These are phyloP conservation scores for Drosophila aldrichi DNA, from an alignment of 2,888 invertebrate genomes.

Conservation along the genomic window DNA sequence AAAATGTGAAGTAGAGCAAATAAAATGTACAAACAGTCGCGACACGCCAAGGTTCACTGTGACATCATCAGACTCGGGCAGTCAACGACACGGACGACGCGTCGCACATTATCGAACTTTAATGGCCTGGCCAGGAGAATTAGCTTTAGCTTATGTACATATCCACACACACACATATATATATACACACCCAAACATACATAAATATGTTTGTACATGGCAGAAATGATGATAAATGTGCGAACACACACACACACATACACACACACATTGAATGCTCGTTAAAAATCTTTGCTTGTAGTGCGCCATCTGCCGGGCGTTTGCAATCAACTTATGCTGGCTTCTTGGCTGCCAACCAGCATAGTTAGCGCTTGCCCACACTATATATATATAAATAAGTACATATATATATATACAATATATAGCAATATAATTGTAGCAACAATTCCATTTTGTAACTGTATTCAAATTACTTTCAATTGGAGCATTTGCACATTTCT, in stretches of 20 bases:
- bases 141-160: slow-evolving; percentile 65
- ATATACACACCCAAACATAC: neutral
- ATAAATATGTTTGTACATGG: neutral
- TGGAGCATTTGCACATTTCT: slow-evolving; percentile 3
- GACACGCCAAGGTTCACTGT: slow-evolving; percentile 69
- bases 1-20: slow-evolving; percentile 7
- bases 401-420: neutral
- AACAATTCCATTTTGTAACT: slow-evolving; percentile 3
- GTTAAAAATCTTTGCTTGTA: slow-evolving; percentile 42
- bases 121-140: slow-evolving; percentile 75
- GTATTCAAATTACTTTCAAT: slow-evolving; percentile 14
- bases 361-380: neutral
- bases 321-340: slow-evolving; percentile 24
- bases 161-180: neutral
- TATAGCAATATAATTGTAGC: neutral
- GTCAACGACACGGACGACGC: slow-evolving; percentile 76
- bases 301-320: slow-evolving; percentile 12
- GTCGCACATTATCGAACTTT: slow-evolving; percentile 78
- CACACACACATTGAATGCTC: slow-evolving; percentile 10
- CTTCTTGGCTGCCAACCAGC: slow-evolving; percentile 27
- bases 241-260: neutral
- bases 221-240: neutral
- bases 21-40: slow-evolving; percentile 47
- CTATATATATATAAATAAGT: neutral
- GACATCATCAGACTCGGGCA: slow-evolving; percentile 72